phyloP scores from a whole-genome alignment of 1,140 invertebrate species.

The Lycorma delicatula region DNA sequence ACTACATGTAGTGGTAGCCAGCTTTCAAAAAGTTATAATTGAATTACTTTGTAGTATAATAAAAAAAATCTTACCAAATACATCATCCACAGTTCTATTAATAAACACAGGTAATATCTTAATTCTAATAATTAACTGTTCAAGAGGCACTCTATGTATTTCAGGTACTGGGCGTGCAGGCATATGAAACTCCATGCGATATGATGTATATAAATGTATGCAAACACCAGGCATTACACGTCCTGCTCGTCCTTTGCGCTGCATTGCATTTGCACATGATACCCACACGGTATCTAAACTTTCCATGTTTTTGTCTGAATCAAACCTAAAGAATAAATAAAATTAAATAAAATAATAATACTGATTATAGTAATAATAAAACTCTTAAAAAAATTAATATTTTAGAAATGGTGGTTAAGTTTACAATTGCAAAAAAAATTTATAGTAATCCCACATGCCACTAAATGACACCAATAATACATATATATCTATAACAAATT shows the following conservation, averaged over 20 bases:
- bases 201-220: slow-evolving; percentile 70
- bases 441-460: too few relatives aligned
- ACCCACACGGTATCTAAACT: neutral
- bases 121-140: slow-evolving; percentile 79
- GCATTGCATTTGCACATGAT: neutral
- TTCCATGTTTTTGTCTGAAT: neutral
- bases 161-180: slow-evolving; percentile 67
- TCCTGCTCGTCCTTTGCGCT: neutral
- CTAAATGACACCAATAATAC: too few relatives aligned
- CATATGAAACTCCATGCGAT: slow-evolving; percentile 51
- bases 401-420: too few relatives aligned
- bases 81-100: slow-evolving; percentile 53
- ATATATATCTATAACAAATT: too few relatives aligned
- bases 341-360: slow-evolving; percentile 8
- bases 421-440: too few relatives aligned
- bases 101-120: slow-evolving; percentile 69
- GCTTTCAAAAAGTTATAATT: neutral
- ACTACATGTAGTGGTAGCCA: neutral
- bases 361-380: neutral
- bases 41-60: neutral
- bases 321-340: slow-evolving; percentile 6
- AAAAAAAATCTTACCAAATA: slow-evolving; percentile 44
- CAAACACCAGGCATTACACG: slow-evolving; percentile 78
- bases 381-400: too few relatives aligned
- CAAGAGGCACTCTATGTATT: slow-evolving; percentile 73